phyloP scores from a whole-genome alignment of 2,888 invertebrate genomes.

The Lydus trimaculatus region DNA sequence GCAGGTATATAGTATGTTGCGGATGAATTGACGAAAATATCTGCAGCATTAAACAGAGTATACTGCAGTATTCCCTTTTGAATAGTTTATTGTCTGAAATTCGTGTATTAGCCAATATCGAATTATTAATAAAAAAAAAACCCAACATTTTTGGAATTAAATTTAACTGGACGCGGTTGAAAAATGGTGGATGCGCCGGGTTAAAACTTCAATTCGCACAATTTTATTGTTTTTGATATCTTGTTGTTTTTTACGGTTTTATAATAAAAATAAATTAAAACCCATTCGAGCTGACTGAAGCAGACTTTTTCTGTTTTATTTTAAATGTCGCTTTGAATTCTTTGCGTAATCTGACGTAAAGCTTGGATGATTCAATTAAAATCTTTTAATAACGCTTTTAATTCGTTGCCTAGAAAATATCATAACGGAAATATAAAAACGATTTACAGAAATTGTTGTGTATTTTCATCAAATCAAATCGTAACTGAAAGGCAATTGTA shows the following conservation, averaged over 20 bases:
- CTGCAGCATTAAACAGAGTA: conserved; percentile 3
- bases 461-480: neutral
- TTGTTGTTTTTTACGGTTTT: neutral
- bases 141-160: neutral
- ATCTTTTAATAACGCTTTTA: neutral
- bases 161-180: neutral
- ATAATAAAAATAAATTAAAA: neutral
- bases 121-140: neutral
- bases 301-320: neutral
- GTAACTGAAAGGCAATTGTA: neutral
- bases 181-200: neutral
- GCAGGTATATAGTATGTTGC: neutral
- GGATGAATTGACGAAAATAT: conserved; percentile 13
- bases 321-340: neutral
- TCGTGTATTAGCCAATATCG: neutral
- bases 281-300: neutral
- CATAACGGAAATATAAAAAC: neutral
- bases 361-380: neutral
- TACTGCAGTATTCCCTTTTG: conserved; percentile 3
- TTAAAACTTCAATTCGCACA: neutral
- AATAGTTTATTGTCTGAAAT: neutral
- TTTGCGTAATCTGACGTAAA: neutral
- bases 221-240: neutral
- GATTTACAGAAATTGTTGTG: neutral
- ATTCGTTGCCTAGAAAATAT: neutral